Base-by-base conservation (phyloP, 1,140 invertebrate species). In the Neuroterus valhalla region DNA sequence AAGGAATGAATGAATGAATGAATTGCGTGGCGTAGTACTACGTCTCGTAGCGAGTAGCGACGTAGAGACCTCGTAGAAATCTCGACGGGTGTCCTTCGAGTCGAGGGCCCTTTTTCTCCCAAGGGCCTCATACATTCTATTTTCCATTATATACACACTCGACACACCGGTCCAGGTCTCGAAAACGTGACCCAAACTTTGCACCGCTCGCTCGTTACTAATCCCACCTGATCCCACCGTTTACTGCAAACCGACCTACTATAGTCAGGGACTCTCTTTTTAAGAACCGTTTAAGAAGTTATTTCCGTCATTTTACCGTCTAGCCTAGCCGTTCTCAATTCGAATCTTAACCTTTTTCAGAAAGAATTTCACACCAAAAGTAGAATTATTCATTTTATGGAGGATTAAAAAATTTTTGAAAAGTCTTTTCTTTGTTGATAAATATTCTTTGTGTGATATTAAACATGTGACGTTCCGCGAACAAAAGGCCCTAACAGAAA, bases 1-100 rank as follows among this genome's bases (percentile, higher is more conserved):
- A n/a, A n/a, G n/a, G 46, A 75, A 31, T 71, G 66, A 72, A 72
- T 87, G 79, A 88, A 88, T 89, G 86, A 87, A 87, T 89, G 87
- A 87, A 87, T 78, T 80, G 43, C 86, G 86, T 38, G 5, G 31
- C 5, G 31, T 89, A 88, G 84, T 86, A 86, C 68, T 80, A 82
- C 71, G 72, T 38, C 48, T 46, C 70, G 46, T 45, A 74, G 62
- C 62, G 31, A 38, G 4, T 38, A 38, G 72, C 21, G 44, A 42
- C 70, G 38, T 52, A 74, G 62, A 48, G 62, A 43, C 43, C 48
- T 68, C 70, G 79, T 84, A 83, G 80, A 81, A 79, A 66, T 66
- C 72, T 26, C 75, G 42, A 66, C 77, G 80, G 79, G 75, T 81
- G 76, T 45, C 76, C 73, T 73, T 6, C 71, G n/a, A 0, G 6